Percentiles rank a stretch among this genome's conserved stretches.
Conservation (phyloP, 1,140 invertebrate species). For the Nasonia vitripennis region DNA sequence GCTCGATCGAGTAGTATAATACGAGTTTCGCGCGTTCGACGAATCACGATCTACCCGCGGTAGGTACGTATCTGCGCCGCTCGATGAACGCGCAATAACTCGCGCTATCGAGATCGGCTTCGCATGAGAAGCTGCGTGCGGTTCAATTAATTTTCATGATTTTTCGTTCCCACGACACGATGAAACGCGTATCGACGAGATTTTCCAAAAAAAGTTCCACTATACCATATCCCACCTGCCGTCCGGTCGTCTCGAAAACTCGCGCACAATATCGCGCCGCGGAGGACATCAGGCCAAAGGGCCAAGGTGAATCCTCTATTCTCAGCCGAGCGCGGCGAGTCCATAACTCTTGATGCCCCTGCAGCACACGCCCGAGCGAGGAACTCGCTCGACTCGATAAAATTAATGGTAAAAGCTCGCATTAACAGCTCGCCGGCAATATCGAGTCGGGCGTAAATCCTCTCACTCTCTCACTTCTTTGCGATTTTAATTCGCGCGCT, state of each 20-base stretch:
- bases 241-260: too few species aligned
- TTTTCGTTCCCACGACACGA: background rate
- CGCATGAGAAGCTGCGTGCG: too few species aligned
- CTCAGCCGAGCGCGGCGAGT: background rate
- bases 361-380: background rate
- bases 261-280: too few species aligned
- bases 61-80: background rate
- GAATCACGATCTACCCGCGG: conserved; percentile 1
- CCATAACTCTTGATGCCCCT: background rate
- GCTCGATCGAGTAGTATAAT: background rate
- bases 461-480: background rate
- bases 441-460: conserved; percentile 27
- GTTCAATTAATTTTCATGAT: conserved; percentile 5
- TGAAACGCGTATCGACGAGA: background rate
- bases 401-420: conserved; percentile 51
- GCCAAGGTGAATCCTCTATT: background rate
- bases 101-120: background rate
- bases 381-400: conserved; percentile 42
- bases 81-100: background rate
- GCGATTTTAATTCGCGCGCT: conserved; percentile 24
- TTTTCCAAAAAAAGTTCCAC: too few species aligned
- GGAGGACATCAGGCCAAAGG: background rate
- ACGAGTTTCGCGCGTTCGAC: background rate
- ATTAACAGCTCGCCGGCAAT: conserved; percentile 26
- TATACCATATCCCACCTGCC: too few species aligned